phyloP scores from a whole-genome alignment of 2,888 invertebrate genomes.

The Oxystoma pomonae region DNA sequence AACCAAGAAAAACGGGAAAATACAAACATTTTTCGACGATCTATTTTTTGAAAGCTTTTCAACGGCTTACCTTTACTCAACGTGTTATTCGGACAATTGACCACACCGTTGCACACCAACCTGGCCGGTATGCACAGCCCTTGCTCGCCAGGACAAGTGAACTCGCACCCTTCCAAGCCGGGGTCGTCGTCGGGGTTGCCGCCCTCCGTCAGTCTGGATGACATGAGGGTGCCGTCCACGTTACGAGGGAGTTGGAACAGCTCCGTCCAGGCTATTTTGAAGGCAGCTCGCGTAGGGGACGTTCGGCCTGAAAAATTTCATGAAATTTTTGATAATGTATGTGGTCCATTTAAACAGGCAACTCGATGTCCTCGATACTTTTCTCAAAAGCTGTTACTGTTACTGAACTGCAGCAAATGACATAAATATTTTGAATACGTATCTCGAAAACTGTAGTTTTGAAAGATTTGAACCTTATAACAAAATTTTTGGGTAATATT shows the following conservation, averaged over 20 bases:
- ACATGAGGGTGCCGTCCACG: conserved; percentile 72
- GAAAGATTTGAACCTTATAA: too few species aligned
- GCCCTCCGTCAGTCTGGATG: conserved; percentile 68
- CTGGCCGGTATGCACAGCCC: conserved; percentile 79
- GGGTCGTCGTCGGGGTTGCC: conserved; percentile 41
- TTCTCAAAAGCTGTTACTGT: too few species aligned
- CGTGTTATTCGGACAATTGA: conserved; percentile 79
- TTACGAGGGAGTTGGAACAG: conserved; percentile 81
- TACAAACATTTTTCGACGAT: too few species aligned
- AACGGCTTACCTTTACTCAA: conserved; percentile 46
- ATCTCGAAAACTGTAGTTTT: too few species aligned
- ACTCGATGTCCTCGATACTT: too few species aligned
- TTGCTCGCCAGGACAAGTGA: conserved; percentile 81
- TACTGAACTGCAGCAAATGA: too few species aligned
- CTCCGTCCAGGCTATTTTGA: conserved; percentile 89
- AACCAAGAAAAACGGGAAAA: too few species aligned
- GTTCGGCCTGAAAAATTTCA: conserved; percentile 59
- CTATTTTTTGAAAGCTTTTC: too few species aligned
- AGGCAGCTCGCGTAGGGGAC: conserved; percentile 75
- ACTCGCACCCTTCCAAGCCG: conserved; percentile 67
- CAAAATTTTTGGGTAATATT: too few species aligned
- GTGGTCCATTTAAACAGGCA: too few species aligned
- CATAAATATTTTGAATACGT: too few species aligned
- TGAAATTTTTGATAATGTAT: background rate
- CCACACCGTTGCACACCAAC: conserved; percentile 81